Conservation (phyloP, 2,797 vertebrate species). For the Zenarchopterus dispar region DNA sequence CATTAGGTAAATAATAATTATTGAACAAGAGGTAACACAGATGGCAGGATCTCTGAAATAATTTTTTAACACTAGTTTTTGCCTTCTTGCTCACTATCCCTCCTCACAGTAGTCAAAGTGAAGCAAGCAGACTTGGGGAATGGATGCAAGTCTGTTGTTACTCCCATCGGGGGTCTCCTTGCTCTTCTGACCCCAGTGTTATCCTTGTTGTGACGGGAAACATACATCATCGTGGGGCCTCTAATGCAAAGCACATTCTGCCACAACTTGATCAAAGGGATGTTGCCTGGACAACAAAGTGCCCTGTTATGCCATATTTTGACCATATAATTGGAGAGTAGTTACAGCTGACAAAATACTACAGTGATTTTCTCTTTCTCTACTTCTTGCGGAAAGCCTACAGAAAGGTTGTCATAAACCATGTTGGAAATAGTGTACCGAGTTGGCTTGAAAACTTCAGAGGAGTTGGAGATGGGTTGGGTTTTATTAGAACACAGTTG, state of each 20-base stretch:
- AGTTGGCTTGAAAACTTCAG: constrained; percentile 62
- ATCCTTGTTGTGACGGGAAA: constrained; percentile 92
- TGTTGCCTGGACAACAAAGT: constrained; percentile 80
- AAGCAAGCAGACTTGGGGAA: constrained; percentile 17
- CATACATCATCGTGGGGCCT: constrained; percentile 88
- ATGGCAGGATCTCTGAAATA: no score
- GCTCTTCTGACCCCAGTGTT: constrained; percentile 87
- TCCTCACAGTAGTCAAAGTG: constrained; percentile 5
- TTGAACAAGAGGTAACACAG: no score
- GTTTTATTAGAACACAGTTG: constrained; percentile 66
- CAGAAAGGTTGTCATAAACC: constrained; percentile 65
- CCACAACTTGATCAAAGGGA: constrained; percentile 82
- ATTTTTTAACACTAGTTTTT: neutral
- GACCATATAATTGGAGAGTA: constrained; percentile 84
- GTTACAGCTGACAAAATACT: constrained; percentile 87
- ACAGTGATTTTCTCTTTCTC: constrained; percentile 54
- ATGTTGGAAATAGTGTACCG: constrained; percentile 59
- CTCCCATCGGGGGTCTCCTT: constrained; percentile 69
- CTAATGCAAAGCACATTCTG: constrained; percentile 83
- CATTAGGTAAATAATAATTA: no score
- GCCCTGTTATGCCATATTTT: constrained; percentile 79
- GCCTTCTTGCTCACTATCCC: neutral
- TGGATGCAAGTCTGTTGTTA: constrained; percentile 37
- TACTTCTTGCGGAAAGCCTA: constrained; percentile 54
- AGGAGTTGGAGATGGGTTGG: constrained; percentile 54